Evolutionary conservation across 92 coral and sea anemone species (phyloP).

Genomic region (Muricea muricata): DNA sequence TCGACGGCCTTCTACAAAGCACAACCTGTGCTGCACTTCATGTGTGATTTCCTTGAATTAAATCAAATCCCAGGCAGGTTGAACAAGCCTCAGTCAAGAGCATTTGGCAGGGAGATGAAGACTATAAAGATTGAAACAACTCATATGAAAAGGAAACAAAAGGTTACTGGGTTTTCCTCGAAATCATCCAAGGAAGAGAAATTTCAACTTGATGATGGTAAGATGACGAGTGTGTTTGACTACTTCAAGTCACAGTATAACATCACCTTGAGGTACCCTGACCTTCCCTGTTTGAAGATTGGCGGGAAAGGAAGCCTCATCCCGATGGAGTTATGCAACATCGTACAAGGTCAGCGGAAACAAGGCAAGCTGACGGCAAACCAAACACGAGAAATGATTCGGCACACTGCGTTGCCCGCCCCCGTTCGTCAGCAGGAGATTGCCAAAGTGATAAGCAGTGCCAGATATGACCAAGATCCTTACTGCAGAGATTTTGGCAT

Average conservation of each 20-base stretch:
- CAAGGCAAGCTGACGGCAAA: slow-evolving; percentile 74
- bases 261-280: slow-evolving; percentile 73
- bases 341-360: slow-evolving; percentile 92
- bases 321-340: slow-evolving; percentile 86
- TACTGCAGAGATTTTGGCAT: slow-evolving; percentile 89
- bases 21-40: slow-evolving; percentile 88
- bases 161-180: slow-evolving; percentile 3
- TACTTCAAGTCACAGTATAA: slow-evolving; percentile 18
- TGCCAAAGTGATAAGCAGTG: slow-evolving; percentile 69
- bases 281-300: slow-evolving; percentile 87
- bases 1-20: slow-evolving; percentile 97
- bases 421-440: slow-evolving; percentile 81
- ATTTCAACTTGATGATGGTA: slow-evolving; percentile 5
- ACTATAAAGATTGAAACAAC: slow-evolving; percentile 34
- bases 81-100: slow-evolving; percentile 56
- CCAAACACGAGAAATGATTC: slow-evolving; percentile 88
- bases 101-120: slow-evolving; percentile 63
- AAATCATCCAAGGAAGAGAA: slow-evolving; percentile 9
- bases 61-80: slow-evolving; percentile 50
- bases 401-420: slow-evolving; percentile 83
- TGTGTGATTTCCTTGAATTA: slow-evolving; percentile 72
- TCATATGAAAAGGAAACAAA: slow-evolving; percentile 24
- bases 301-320: slow-evolving; percentile 87
- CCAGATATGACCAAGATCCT: slow-evolving; percentile 77
- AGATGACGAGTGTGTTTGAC: slow-evolving; percentile 12